phyloP scores from a whole-genome alignment of 1,140 invertebrate genomes.

The Bombyx mandarina region DNA sequence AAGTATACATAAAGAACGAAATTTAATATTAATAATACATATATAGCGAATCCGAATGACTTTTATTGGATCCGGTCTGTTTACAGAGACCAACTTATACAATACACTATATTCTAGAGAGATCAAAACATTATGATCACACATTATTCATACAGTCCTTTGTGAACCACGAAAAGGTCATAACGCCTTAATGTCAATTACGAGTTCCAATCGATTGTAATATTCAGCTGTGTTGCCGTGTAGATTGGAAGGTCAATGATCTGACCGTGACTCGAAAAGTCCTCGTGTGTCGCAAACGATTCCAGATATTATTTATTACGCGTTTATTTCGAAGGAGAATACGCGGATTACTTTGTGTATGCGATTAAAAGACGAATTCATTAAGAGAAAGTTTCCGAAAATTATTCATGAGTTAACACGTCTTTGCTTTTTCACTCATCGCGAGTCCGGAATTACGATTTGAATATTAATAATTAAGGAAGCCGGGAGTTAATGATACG shows the following conservation, averaged over 20 bases:
- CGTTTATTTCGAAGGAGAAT: constrained; percentile 6
- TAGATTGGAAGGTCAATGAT: constrained; percentile 7
- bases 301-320: constrained; percentile 16
- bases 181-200: constrained; percentile 6
- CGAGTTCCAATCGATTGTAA: neutral
- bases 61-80: no score
- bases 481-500: constrained; percentile 62
- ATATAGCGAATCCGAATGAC: no score
- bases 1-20: no score
- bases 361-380: constrained; percentile 9
- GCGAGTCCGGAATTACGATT: constrained; percentile 53
- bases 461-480: constrained; percentile 62
- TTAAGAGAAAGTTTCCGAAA: constrained; percentile 10
- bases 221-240: constrained; percentile 7
- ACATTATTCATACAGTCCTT: neutral
- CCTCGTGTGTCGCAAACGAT: constrained; percentile 1
- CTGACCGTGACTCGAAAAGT: neutral
- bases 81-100: no score
- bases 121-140: no score
- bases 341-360: constrained; percentile 10
- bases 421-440: constrained; percentile 59
- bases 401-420: constrained; percentile 62
- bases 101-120: no score
- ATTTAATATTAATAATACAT: no score
- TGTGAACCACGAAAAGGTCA: constrained; percentile 1